phyloP scores from a whole-genome alignment of 2,797 vertebrate species.

The Myiotriccus ornatus region DNA sequence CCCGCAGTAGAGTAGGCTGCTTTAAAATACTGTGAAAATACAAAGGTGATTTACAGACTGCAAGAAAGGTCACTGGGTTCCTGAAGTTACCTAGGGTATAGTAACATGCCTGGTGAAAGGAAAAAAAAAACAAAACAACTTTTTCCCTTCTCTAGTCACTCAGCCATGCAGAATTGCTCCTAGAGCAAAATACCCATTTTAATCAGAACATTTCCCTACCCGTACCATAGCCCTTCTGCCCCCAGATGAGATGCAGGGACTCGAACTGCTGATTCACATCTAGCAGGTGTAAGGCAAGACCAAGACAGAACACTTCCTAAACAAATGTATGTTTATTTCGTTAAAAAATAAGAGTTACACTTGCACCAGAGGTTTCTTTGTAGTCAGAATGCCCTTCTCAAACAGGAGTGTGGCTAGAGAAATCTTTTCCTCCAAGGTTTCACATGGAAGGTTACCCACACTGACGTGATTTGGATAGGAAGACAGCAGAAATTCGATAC shows the following conservation, averaged over 20 bases:
- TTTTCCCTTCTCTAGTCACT: neutral
- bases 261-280: neutral
- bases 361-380: constrained; percentile 75
- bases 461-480: constrained; percentile 87
- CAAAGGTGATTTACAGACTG: neutral
- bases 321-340: constrained; percentile 29
- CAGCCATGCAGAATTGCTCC: neutral
- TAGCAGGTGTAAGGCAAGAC: neutral
- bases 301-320: neutral
- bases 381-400: constrained; percentile 89
- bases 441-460: constrained; percentile 84
- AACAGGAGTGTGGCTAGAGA: constrained; percentile 87
- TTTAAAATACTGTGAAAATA: neutral
- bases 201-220: neutral
- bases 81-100: neutral
- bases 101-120: neutral
- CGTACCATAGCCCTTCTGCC: neutral
- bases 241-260: neutral
- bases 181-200: neutral
- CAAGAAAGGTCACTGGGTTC: neutral
- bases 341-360: neutral
- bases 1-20: neutral
- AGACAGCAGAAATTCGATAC: constrained; percentile 88
- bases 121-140: neutral
- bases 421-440: constrained; percentile 82